phyloP scores from a whole-genome alignment of 2,113 vertebrate genomes.

The Litocranius walleri region DNA sequence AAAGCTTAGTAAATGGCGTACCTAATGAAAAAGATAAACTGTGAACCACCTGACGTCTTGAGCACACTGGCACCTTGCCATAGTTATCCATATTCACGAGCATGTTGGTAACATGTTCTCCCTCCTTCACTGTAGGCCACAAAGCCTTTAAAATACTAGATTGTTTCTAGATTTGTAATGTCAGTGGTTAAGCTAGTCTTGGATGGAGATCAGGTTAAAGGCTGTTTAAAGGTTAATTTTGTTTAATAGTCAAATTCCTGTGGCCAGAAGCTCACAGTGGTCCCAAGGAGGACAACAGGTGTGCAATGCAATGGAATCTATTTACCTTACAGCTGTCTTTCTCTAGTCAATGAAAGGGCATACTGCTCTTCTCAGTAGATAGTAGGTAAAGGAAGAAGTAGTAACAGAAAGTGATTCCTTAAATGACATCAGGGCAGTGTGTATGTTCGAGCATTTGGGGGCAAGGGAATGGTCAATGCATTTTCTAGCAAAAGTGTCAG shows the following conservation, averaged over 20 bases:
- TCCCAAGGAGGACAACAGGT: neutral
- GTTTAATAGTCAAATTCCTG: neutral
- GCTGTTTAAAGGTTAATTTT: constrained; percentile 2
- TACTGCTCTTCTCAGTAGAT: neutral
- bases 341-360: neutral
- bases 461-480: neutral
- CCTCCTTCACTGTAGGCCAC: neutral
- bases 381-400: neutral
- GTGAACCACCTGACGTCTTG: neutral
- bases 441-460: neutral
- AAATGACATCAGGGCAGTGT: neutral
- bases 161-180: neutral
- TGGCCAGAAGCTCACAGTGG: neutral
- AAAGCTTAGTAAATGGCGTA: neutral
- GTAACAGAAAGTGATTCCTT: neutral
- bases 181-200: neutral
- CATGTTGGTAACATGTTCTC: neutral
- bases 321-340: neutral
- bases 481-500: neutral
- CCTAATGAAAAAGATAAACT: neutral
- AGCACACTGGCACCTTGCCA: neutral
- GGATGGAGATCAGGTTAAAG: neutral
- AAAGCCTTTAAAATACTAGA: neutral
- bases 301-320: fast-evolving
- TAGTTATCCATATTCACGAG: neutral